Base-by-base conservation (phyloP, 2,888 invertebrate genomes). In the Notodonta ziczac region DNA sequence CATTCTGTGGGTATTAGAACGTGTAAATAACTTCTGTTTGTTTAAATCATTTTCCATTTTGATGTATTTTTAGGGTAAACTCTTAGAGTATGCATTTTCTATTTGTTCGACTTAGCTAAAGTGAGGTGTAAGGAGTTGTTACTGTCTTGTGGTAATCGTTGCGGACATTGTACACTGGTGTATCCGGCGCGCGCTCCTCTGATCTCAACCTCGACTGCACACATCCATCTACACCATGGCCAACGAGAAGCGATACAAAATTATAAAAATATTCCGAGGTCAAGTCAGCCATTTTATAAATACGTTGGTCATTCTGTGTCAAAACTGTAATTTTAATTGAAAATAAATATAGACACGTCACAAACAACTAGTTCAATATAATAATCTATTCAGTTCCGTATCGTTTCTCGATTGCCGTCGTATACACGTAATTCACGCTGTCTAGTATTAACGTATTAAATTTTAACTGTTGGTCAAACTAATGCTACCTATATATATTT, bases 51-150 rank as follows among this genome's bases (percentile, higher is more conserved):
- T 77, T 89, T 89, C 89, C 89, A 89, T 93, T 92, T 92, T 88
- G 90, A 90, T 91, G 88, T 92, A 90, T 83, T 86, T 87, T 87
- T 91, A 91, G 91, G 87, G 84, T 88, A 78, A 85, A 86, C 82
- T 86, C 83, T 83, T 88, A 88, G 87, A 86, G 83, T 88, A 87
- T 85, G 90, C 89, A 85, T 92, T 93, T 89, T 89, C 83, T 91
- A 91, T 89, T 85, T 82, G 88, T 90, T 90, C 86, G 81, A 87
- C 75, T 85, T 83, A 77, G n/a, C 54, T 54, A 84, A 83, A 70
- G 70, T 74, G 85, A 83, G 84, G 81, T 81, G 74, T 85, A 80
- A 84, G 84, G 81, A 82, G 82, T 89, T 86, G 89, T 90, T 89
- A 85, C 82, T 82, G 69, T 81, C 78, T 85, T 84, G 86, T 89